These are phyloP conservation scores for Galerucella nymphaeae DNA, from an alignment of 2,888 invertebrate species.

Conservation along the genomic window DNA sequence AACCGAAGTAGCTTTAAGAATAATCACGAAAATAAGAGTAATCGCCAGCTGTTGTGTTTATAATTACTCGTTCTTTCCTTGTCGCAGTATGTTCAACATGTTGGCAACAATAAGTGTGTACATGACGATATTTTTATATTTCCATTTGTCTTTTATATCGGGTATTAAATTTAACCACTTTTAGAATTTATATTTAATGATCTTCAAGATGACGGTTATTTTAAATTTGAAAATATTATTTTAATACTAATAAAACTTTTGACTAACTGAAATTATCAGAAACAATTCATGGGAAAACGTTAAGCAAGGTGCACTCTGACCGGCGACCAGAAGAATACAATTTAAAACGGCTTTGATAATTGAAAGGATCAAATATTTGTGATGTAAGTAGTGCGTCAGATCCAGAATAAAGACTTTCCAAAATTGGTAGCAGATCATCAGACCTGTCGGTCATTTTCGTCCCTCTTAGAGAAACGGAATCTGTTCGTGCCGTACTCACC, in stretches of 20 bases:
- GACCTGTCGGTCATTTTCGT: too few relatives aligned
- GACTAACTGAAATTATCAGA: not conserved
- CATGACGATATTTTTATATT: not conserved
- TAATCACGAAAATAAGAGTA: not conserved
- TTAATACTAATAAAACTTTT: not conserved
- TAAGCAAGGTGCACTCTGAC: too few relatives aligned
- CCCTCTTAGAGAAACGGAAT: too few relatives aligned
- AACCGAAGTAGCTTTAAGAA: not conserved
- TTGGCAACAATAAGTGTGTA: constrained; percentile 1
- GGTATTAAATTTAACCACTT: not conserved
- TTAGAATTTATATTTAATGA: too few relatives aligned
- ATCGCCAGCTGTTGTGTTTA: constrained; percentile 1
- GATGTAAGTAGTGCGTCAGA: too few relatives aligned
- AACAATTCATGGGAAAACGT: not conserved
- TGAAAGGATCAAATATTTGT: too few relatives aligned
- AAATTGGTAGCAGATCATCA: too few relatives aligned
- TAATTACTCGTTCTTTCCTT: not conserved
- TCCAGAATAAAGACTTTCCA: too few relatives aligned
- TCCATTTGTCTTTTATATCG: not conserved
- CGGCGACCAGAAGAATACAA: too few relatives aligned
- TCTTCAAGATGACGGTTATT: not conserved
- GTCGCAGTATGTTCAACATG: not conserved
- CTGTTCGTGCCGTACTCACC: too few relatives aligned
- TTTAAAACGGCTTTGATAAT: too few relatives aligned
- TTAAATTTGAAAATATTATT: not conserved